phyloP scores from a whole-genome alignment of 2,888 invertebrate genomes.

The Iphiclides podalirius region DNA sequence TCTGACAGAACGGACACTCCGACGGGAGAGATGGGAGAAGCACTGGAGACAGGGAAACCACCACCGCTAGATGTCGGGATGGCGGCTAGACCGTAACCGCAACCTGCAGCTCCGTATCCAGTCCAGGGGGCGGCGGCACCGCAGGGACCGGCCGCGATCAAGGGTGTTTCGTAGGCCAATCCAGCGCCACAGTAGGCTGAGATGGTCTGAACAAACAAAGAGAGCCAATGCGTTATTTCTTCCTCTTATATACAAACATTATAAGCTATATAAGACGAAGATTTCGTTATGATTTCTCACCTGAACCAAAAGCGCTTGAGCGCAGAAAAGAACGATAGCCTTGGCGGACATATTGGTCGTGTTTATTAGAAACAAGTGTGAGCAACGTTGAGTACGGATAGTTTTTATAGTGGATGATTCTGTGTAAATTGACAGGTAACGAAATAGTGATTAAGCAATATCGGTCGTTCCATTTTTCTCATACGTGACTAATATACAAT shows the following conservation, averaged over 20 bases:
- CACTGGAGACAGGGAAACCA: constrained; percentile 36
- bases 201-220: constrained; percentile 14
- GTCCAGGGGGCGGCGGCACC: constrained; percentile 11
- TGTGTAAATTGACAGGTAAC: neutral
- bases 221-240: too few species aligned
- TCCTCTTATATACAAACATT: too few species aligned
- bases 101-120: constrained; percentile 28
- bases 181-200: constrained; percentile 23
- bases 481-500: neutral
- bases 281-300: constrained; percentile 19
- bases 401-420: neutral
- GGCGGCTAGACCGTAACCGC: constrained; percentile 1
- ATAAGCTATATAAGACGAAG: neutral
- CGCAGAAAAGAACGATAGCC: constrained; percentile 33
- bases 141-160: constrained; percentile 21
- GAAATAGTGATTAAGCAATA: constrained; percentile 1
- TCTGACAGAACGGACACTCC: constrained; percentile 35
- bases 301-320: constrained; percentile 35
- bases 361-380: constrained; percentile 10
- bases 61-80: constrained; percentile 6
- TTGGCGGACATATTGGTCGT: constrained; percentile 34
- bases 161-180: constrained; percentile 18
- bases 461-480: neutral
- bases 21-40: constrained; percentile 30
- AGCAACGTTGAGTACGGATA: neutral